Evolutionary conservation across 2,797 vertebrate genomes (phyloP).

Genomic region (Ctenopoma multispine): DNA sequence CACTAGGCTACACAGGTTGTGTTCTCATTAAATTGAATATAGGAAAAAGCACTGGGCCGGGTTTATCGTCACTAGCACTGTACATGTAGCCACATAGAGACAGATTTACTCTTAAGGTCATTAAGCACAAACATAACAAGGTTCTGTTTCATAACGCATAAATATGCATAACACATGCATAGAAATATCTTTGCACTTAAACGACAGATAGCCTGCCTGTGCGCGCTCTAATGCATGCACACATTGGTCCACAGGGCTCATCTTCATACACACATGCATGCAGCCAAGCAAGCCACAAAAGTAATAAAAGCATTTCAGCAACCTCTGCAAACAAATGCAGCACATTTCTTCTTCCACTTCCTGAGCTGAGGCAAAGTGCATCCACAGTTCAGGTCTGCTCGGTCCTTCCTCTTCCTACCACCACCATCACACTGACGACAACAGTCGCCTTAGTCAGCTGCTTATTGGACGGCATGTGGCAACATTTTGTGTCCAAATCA

Average conservation of each 20-base stretch:
- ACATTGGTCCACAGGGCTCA: not conserved
- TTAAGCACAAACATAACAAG: not conserved
- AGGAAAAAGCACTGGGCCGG: not conserved
- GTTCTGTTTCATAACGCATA: conserved; percentile 18
- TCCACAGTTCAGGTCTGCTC: conserved; percentile 56
- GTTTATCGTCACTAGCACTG: not conserved
- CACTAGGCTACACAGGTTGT: not conserved
- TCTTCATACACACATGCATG: not conserved
- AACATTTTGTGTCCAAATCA: conserved; percentile 48
- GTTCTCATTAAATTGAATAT: not conserved
- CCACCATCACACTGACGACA: conserved; percentile 19
- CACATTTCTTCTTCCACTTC: conserved; percentile 64
- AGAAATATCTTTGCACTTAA: not conserved
- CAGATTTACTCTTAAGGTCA: conserved; percentile 15
- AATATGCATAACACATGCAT: not conserved
- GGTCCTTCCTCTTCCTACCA: conserved; percentile 24
- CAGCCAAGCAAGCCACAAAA: conserved; percentile 17
- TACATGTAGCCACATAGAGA: not conserved
- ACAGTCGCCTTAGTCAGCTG: conserved; percentile 53
- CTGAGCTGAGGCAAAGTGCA: conserved; percentile 61
- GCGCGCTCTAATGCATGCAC: not conserved
- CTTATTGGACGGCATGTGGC: conserved; percentile 50
- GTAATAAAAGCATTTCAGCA: conserved; percentile 33
- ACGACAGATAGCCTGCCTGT: conserved; percentile 1
- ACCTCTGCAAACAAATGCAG: conserved; percentile 52